Evolutionary conservation across 1,140 invertebrate genomes (phyloP), one percentile per base, ranked within the genome.

Genomic region (Lanistes nyassanus): DNA sequence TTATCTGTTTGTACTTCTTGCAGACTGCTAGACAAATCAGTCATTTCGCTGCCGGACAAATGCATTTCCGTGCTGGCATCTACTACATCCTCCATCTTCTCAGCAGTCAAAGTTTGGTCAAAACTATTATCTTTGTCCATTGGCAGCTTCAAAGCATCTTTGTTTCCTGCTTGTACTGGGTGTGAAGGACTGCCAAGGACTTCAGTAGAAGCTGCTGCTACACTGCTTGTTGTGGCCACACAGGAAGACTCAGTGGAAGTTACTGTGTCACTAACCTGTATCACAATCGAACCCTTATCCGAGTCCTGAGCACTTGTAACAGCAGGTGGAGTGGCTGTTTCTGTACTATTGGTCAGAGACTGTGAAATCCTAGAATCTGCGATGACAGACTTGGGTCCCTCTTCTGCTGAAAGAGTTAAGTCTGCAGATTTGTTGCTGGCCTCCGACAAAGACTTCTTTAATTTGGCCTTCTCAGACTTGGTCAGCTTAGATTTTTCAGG

Each of bases 401-500:
- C 21, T 26, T 69, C 26, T 0, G n/a, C 39, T 67, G 36, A 13
- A 31, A 21, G 0, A 53, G 67, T 11, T n/a, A 26, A 29, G 26
- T 53, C n/a, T 53, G 21, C 11, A 39, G 65, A n/a, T 39, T 66
- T 69, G 47, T 42, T 31, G 0, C 23, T 36, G 0, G 56, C 56
- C 55, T 72, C 70, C 19, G 16, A 29, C 23, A 37, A 60, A 21
- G 36, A n/a, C 36, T 62, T 72, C 51, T 66, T 74, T 31, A 53
- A 39, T 60, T 66, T 66, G 31, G 60, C 26, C 42, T 74, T 74
- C 29, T 66, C 64, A 31, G 64, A 39, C 34, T 66, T 66, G 34
- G 7, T 39, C n/a, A 60, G 56, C 23, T 60, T 60, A 6, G 26
- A 69, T 26, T 74, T 79, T 5, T 75, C 70, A 5, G 79, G 74